phyloP scores from a whole-genome alignment of 2,113 vertebrate genomes.

The Toxotes jaculatrix region DNA sequence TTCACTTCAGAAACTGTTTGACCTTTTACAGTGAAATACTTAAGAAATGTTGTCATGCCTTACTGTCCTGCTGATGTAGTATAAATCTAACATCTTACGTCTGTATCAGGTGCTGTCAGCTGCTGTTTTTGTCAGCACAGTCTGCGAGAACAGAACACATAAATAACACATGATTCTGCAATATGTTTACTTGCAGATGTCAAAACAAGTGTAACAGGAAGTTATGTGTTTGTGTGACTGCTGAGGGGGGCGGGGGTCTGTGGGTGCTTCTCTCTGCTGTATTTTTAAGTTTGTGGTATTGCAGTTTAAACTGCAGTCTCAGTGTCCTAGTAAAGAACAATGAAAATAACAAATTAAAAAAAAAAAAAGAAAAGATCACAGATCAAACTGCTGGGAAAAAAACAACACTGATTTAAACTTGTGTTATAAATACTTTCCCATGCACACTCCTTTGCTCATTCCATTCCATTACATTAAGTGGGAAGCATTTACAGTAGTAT shows the following conservation, averaged over 20 bases:
- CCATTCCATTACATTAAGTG: no score
- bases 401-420: no score
- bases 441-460: no score
- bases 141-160: neutral
- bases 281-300: neutral
- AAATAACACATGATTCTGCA: neutral
- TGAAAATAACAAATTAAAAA: no score
- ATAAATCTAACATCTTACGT: neutral
- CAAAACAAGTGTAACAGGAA: slow-evolving; percentile 32
- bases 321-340: no score
- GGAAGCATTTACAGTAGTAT: neutral
- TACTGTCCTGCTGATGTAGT: neutral
- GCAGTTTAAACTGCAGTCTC: neutral
- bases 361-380: no score
- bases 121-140: neutral
- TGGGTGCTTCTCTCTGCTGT: neutral
- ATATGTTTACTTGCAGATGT: neutral
- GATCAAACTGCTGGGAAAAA: no score
- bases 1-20: neutral
- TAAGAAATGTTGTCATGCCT: neutral
- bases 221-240: slow-evolving; percentile 6
- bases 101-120: neutral
- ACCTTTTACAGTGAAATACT: neutral
- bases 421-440: no score
- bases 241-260: neutral